Base-by-base conservation (phyloP, 1,140 invertebrate species). In the Formica selysi region DNA sequence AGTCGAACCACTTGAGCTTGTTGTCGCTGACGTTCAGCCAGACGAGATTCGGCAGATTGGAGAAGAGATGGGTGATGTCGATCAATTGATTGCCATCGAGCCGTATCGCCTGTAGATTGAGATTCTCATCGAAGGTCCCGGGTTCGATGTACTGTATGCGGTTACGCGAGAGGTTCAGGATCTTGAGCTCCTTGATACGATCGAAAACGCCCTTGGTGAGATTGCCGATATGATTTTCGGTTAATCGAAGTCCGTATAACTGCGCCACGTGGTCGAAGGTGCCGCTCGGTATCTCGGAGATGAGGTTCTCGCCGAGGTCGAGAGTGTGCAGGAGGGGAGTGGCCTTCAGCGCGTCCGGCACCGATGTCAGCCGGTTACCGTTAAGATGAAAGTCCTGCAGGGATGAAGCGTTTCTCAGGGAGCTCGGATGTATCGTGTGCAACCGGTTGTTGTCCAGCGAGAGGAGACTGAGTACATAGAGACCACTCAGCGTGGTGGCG, bases 11-110 rank as follows among this genome's bases (percentile, higher is more conserved):
- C 94, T 97, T 97, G 59, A 99, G 96, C 80, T 97, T 96, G 95
- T 99, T 99, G 92, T 98, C 98, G 78, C 98, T 98, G 87, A 99
- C 97, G 93, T 99, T 99, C 62, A 99, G 95, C 98, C 98, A 98
- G 44, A 98, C 97, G 86, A 99, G 96, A 95, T 98, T 98, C 59
- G 97, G 97, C 84, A 99, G 95, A 92, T 98, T 98, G 0, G 97
- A 96, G 92, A 99, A 98, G 32, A 99, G 96, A 8, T 97, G 97
- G 61, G 96, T 96, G 64, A 99, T 98, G 91, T 98, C 97, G 57
- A 97, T 97, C 87, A 99, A 95, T 93, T 97, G 97, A 96, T 99
- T 99, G 54, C 97, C 97, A 94, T 99, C 98, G 51, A 99, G 94
- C 29, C 98, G 96, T 84, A 99, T 97, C 3, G 98, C 98, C 93